A percentile compares a stretch with the other conserved stretches of the same genome.
phyloP scores from a whole-genome alignment of 2,888 invertebrate genomes.

The Drosophila tanythrix region DNA sequence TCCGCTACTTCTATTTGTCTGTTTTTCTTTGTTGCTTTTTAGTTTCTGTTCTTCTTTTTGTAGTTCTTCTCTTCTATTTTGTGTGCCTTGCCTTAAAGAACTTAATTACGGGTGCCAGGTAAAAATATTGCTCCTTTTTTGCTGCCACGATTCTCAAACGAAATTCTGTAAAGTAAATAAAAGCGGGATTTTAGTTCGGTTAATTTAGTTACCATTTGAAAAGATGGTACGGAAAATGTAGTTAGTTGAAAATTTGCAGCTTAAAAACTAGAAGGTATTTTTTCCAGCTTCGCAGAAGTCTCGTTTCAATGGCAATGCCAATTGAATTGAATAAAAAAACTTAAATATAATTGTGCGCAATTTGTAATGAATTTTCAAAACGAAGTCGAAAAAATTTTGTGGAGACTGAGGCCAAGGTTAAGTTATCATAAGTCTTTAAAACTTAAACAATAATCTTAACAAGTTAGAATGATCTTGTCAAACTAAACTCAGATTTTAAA shows the following conservation, averaged over 20 bases:
- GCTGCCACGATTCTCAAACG: background rate
- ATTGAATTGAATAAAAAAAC: background rate
- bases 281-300: background rate
- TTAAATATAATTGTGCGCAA: no score
- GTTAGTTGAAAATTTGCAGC: background rate
- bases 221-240: background rate
- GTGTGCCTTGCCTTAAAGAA: background rate
- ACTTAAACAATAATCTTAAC: background rate
- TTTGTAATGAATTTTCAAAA: no score
- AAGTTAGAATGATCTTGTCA: background rate
- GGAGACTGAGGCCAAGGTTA: background rate
- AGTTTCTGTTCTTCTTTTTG: background rate
- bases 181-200: background rate
- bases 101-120: slow-evolving; percentile 11
- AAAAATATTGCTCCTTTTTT: background rate
- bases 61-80: background rate
- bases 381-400: no score
- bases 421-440: background rate
- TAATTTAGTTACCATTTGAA: background rate
- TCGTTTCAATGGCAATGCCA: background rate
- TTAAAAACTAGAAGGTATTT: background rate
- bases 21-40: slow-evolving; percentile 5
- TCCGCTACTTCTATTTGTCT: slow-evolving; percentile 14
- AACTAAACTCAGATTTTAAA: background rate
- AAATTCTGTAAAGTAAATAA: slow-evolving; percentile 6